A percentile compares a stretch with the other conserved stretches of the same genome.
phyloP scores from a whole-genome alignment of 1,140 invertebrate genomes.

The Drosophila burlai region DNA sequence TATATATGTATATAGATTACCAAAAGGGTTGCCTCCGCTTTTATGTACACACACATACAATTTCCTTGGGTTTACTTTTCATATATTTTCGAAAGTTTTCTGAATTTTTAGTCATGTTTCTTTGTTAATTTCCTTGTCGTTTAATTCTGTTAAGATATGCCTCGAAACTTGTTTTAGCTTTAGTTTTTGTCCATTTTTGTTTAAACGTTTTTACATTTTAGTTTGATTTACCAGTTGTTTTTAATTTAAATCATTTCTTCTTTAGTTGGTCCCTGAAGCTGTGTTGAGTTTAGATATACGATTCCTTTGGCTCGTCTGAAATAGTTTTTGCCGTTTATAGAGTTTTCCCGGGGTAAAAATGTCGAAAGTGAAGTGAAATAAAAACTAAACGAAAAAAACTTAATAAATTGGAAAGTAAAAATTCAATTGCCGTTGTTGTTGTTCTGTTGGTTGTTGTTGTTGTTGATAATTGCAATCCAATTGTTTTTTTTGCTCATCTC shows the following conservation, averaged over 20 bases:
- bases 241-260: slow-evolving; percentile 62
- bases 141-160: slow-evolving; percentile 50
- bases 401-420: slow-evolving; percentile 14
- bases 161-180: slow-evolving; percentile 38
- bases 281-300: slow-evolving; percentile 78
- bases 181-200: slow-evolving; percentile 17
- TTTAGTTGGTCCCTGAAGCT: slow-evolving; percentile 79
- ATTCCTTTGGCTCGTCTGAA: slow-evolving; percentile 61
- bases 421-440: slow-evolving; percentile 43
- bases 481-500: slow-evolving; percentile 51
- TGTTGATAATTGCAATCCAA: slow-evolving; percentile 42
- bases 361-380: slow-evolving; percentile 29
- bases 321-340: slow-evolving; percentile 52
- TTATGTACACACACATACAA: slow-evolving; percentile 48
- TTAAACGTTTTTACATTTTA: slow-evolving; percentile 29
- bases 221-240: slow-evolving; percentile 50
- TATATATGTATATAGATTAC: slow-evolving; percentile 60
- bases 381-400: slow-evolving; percentile 3
- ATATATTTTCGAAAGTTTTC: slow-evolving; percentile 34
- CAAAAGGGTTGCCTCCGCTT: slow-evolving; percentile 48
- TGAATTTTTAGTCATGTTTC: slow-evolving; percentile 3
- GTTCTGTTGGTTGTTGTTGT: slow-evolving; percentile 19
- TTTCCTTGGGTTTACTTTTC: slow-evolving; percentile 8
- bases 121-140: slow-evolving; percentile 1
- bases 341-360: slow-evolving; percentile 44